Conservation (phyloP, 1,140 invertebrate genomes). For the Fopius arisanus region DNA sequence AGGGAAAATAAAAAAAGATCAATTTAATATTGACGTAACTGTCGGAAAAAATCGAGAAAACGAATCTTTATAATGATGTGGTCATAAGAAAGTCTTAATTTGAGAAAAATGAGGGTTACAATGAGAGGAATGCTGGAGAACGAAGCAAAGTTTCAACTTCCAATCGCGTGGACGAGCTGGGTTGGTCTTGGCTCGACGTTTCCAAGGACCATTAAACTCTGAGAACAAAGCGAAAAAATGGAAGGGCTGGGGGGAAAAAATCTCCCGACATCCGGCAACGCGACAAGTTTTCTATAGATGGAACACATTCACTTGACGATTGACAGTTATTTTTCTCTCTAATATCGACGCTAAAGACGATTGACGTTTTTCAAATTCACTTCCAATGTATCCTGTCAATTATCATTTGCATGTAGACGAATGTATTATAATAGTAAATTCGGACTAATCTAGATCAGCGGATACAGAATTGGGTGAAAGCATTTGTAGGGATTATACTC, state of each 20-base stretch:
- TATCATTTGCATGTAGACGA: background rate
- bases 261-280: background rate
- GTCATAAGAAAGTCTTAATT: background rate
- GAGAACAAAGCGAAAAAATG: background rate
- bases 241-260: background rate
- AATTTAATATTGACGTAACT: too few relatives aligned
- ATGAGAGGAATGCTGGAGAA: background rate
- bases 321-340: background rate
- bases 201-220: slow-evolving; percentile 1
- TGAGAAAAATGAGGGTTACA: background rate
- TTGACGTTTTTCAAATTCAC: background rate
- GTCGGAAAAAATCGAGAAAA: too few relatives aligned
- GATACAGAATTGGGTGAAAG: background rate
- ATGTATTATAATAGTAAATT: background rate
- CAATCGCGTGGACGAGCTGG: background rate
- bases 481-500: too few relatives aligned
- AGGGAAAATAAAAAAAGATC: background rate
- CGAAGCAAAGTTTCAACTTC: background rate
- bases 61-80: too few relatives aligned
- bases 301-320: background rate
- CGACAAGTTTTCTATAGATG: background rate
- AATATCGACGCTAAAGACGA: background rate
- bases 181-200: background rate
- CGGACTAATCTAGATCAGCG: too few relatives aligned
- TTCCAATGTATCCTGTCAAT: background rate